Percentiles rank a stretch among this genome's conserved stretches.
Conservation (phyloP, 2,888 invertebrate species). For the Nomada fucata region DNA sequence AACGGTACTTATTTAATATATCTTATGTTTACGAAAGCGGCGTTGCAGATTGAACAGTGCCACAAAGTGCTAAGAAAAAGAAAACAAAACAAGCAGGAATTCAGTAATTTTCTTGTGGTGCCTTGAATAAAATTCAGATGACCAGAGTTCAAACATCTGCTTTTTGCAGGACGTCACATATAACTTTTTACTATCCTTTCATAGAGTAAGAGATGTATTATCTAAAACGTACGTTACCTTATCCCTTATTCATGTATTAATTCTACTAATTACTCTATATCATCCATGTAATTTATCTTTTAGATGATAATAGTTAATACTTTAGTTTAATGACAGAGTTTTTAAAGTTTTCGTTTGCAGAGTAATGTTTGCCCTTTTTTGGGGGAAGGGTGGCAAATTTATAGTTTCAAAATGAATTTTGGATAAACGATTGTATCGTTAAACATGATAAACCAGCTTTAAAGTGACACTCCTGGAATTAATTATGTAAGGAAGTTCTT, state of each 20-base stretch:
- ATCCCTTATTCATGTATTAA: conserved; percentile 48
- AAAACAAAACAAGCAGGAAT: conserved; percentile 25
- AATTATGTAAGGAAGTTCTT: conserved; percentile 54
- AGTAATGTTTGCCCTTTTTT: conserved; percentile 35
- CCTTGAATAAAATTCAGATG: conserved; percentile 63
- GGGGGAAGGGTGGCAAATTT: conserved; percentile 6
- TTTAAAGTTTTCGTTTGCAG: conserved; percentile 45
- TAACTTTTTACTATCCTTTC: conserved; percentile 52
- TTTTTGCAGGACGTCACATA: conserved; percentile 43
- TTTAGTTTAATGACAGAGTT: conserved; percentile 48
- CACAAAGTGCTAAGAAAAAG: conserved; percentile 43
- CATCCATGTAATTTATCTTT: conserved; percentile 57
- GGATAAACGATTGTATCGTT: conserved; percentile 41
- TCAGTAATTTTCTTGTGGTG: conserved; percentile 61
- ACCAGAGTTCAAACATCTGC: conserved; percentile 48
- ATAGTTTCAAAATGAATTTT: conserved; percentile 31
- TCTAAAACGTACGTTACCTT: conserved; percentile 57
- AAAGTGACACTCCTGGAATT: conserved; percentile 43
- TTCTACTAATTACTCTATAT: conserved; percentile 45
- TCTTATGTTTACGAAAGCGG: conserved; percentile 51
- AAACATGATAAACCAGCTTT: conserved; percentile 38
- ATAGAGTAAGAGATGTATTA: conserved; percentile 53
- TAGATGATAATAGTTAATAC: conserved; percentile 50
- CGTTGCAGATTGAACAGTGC: conserved; percentile 48
- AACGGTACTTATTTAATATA: conserved; percentile 61